Percentiles rank a stretch among this genome's conserved stretches.
Evolutionary conservation across 2,113 vertebrate genomes (phyloP).

Genomic region (Ophiodon elongatus): DNA sequence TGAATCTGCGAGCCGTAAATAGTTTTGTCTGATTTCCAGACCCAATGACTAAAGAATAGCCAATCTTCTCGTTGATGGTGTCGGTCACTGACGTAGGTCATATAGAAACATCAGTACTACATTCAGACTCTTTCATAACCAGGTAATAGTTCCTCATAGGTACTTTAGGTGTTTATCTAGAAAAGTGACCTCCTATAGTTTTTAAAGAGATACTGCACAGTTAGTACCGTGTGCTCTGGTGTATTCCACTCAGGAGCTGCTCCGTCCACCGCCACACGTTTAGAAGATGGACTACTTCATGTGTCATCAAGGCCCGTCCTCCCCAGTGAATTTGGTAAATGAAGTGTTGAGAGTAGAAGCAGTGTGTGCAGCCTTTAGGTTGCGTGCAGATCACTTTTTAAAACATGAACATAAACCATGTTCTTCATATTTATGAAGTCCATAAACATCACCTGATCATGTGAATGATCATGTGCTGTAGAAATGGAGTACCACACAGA

Average conservation of each 20-base stretch:
- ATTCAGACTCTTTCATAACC: too few relatives aligned
- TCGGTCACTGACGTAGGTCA: too few relatives aligned
- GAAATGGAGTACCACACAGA: not conserved
- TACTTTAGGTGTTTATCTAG: not conserved
- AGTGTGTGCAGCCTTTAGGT: not conserved
- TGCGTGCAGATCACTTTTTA: too few relatives aligned
- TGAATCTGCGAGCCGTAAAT: too few relatives aligned
- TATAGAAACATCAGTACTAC: too few relatives aligned
- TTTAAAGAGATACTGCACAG: not conserved
- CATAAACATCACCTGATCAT: not conserved
- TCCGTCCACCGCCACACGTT: too few relatives aligned
- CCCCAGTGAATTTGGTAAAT: not conserved
- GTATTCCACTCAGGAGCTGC: not conserved
- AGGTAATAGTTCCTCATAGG: too few relatives aligned
- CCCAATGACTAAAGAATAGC: too few relatives aligned
- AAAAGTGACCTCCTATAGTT: not conserved
- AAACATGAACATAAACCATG: too few relatives aligned
- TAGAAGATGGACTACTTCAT: too few relatives aligned
- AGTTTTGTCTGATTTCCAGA: too few relatives aligned
- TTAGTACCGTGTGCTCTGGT: not conserved
- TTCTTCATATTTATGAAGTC: not conserved
- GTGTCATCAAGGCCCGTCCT: not conserved
- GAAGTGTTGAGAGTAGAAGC: not conserved
- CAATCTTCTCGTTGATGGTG: too few relatives aligned
- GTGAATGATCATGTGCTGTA: not conserved